A percentile compares a stretch with the other conserved stretches of the same genome.
phyloP scores from a whole-genome alignment of 2,888 invertebrate genomes.

The Torymus aiolomorphi region DNA sequence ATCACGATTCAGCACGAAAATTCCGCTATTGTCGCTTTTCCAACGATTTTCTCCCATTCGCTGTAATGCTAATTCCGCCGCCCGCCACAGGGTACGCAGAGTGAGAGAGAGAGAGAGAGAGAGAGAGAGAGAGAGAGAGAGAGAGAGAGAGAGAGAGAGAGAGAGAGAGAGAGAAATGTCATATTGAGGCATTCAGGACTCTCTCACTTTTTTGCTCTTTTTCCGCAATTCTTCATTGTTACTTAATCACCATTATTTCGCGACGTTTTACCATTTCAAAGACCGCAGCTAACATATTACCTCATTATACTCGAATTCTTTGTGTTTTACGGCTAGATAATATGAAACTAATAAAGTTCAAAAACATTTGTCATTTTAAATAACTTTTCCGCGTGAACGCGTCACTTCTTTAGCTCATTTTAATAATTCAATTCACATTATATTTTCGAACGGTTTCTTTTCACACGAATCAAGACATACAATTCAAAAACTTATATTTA shows the following conservation, averaged over 20 bases:
- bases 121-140: no score
- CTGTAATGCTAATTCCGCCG: slow-evolving; percentile 55
- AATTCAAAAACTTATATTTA: neutral
- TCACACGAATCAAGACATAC: no score
- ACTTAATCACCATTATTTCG: slow-evolving; percentile 56
- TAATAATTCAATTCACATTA: no score
- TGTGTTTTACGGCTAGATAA: slow-evolving; percentile 11
- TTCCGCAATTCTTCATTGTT: slow-evolving; percentile 53
- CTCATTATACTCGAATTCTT: slow-evolving; percentile 39
- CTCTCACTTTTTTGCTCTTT: slow-evolving; percentile 32
- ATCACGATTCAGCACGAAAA: slow-evolving; percentile 56
- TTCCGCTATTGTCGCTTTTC: slow-evolving; percentile 50
- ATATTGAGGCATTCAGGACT: slow-evolving; percentile 40
- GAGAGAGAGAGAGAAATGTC: slow-evolving; percentile 17
- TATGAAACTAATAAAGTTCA: slow-evolving; percentile 10
- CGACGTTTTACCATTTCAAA: slow-evolving; percentile 36
- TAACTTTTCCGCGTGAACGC: neutral
- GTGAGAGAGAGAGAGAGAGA: no score
- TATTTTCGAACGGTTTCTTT: no score
- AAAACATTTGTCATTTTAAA: slow-evolving; percentile 14
- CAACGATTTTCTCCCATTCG: slow-evolving; percentile 54
- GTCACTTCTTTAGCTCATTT: no score
- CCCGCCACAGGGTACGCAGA: slow-evolving; percentile 30
- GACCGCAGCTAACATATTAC: slow-evolving; percentile 31
- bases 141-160: neutral